These are phyloP conservation scores for Drosophila kambysellisi DNA, from an alignment of 2,888 invertebrate genomes.

Conservation along the genomic window DNA sequence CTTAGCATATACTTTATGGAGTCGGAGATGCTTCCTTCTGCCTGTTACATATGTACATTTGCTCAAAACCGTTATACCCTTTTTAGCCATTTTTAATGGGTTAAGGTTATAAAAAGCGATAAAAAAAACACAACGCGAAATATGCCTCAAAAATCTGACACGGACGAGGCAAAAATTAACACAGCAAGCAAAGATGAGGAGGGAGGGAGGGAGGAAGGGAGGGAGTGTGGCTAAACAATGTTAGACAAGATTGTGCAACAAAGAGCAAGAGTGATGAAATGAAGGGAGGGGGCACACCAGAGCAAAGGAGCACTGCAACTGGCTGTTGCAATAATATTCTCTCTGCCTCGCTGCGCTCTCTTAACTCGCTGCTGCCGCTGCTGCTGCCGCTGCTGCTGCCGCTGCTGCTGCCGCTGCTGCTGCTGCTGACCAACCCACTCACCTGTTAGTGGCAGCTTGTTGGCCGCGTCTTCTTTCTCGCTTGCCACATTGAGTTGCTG, in stretches of 20 bases:
- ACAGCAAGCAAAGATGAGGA: not conserved
- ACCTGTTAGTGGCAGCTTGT: conserved; percentile 77
- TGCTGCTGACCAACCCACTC: conserved; percentile 58
- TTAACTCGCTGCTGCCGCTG: too few relatives aligned
- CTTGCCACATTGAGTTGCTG: not conserved
- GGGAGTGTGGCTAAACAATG: conserved; percentile 70
- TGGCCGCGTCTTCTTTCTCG: conserved; percentile 32
- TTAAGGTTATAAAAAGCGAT: conserved; percentile 4
- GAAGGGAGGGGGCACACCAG: not conserved
- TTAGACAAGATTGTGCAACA: conserved; percentile 80
- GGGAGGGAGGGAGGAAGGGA: not conserved
- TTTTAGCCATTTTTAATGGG: too few relatives aligned
- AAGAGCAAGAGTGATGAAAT: conserved; percentile 48
- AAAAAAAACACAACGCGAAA: conserved; percentile 31
- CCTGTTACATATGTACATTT: too few relatives aligned
- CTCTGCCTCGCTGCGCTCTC: not conserved
- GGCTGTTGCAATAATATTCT: conserved; percentile 50
- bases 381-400: too few relatives aligned
- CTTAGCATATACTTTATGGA: conserved; percentile 11
- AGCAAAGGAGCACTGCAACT: conserved; percentile 55
- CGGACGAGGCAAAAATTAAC: conserved; percentile 72
- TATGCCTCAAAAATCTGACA: conserved; percentile 64
- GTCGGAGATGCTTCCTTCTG: too few relatives aligned
- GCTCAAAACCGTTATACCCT: too few relatives aligned
- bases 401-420: too few relatives aligned